Base-by-base conservation (phyloP, 2,113 vertebrate genomes). In the Halichoeres trimaculatus region DNA sequence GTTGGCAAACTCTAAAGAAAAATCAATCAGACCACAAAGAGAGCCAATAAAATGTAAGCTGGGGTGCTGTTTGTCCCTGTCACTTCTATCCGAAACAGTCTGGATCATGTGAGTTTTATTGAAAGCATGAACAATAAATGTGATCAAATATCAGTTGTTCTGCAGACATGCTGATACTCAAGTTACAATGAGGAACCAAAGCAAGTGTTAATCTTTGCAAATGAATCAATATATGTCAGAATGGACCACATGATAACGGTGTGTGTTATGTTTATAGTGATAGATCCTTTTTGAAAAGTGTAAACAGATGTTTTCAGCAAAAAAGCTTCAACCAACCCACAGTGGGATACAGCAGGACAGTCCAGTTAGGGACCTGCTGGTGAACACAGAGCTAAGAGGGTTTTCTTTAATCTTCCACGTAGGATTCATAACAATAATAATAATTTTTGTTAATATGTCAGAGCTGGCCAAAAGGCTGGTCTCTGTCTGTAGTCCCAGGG, bases 1-100 rank as follows among this genome's bases (percentile, higher is more conserved):
- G 20, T 41, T 3, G 0, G 57, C 11, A 1, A 16, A 60, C n/a
- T 38, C 22, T 10, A 4, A 53, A 19, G 8, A 8, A 51, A 66
- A 50, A 76, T 71, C 50, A 14, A 66, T 66, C n/a, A 23, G 20
- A 38, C 17, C 13, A 34, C 35, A 10, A 48, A 34, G 23, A 62
- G 68, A 60, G 38, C 57, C 62, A 57, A 64, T 47, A 23, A 26
- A 22, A 22, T 23, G 26, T 5, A 50, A n/a, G 19, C n/a, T 20
- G 5, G 51, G 52, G 36, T 16, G 41, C 22, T 48, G 1, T 3
- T 41, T 72, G 41, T 67, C 72, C 56, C 26, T 62, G 61, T 51
- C 47, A 54, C 36, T 35, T 5, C 24, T 16, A 55, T 47, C 10
- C 3, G 7, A 59, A 22, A 35, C 11, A 41, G 24, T 23, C 26